These are phyloP conservation scores for Nibea coibor DNA, from an alignment of 2,113 vertebrate genomes.

Conservation along the genomic window DNA sequence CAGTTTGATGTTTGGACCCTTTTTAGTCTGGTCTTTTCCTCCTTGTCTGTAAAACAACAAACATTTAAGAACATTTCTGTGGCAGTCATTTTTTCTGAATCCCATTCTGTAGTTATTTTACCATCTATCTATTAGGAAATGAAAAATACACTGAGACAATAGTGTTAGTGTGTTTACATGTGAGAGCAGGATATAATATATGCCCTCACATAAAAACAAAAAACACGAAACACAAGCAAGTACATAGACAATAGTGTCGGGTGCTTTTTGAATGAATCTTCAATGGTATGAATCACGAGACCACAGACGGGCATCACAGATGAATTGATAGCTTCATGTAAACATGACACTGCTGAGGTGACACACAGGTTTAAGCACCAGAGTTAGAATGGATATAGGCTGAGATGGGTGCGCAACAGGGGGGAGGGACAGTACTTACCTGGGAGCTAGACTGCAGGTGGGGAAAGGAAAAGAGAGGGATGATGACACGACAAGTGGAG, in stretches of 20 bases:
- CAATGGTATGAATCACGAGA: slow-evolving; percentile 39
- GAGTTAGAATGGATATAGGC: slow-evolving; percentile 27
- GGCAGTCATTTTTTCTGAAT: not conserved
- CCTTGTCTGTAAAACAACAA: slow-evolving; percentile 79
- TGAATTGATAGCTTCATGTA: slow-evolving; percentile 50
- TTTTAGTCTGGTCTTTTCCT: slow-evolving; percentile 92
- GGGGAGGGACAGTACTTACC: slow-evolving; percentile 80
- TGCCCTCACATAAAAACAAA: slow-evolving; percentile 18
- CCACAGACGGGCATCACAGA: slow-evolving; percentile 42
- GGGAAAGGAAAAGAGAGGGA: slow-evolving; percentile 72
- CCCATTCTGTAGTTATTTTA: not conserved
- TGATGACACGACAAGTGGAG: slow-evolving; percentile 54
- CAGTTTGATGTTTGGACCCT: slow-evolving; percentile 93
- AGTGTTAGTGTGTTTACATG: not conserved
- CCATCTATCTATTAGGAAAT: slow-evolving; percentile 5
- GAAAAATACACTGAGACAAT: not conserved
- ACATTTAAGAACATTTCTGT: not conserved
- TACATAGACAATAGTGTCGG: slow-evolving; percentile 10
- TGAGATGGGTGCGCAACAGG: slow-evolving; percentile 13
- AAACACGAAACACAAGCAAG: slow-evolving; percentile 31
- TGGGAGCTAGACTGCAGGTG: slow-evolving; percentile 93
- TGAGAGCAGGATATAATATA: slow-evolving; percentile 7
- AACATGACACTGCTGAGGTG: slow-evolving; percentile 34
- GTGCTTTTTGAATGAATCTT: slow-evolving; percentile 41
- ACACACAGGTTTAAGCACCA: slow-evolving; percentile 38